Evolutionary conservation across 2,113 vertebrate genomes (phyloP), one percentile per base, ranked within the genome.

Genomic region (Ictidomys tridecemlineatus): DNA sequence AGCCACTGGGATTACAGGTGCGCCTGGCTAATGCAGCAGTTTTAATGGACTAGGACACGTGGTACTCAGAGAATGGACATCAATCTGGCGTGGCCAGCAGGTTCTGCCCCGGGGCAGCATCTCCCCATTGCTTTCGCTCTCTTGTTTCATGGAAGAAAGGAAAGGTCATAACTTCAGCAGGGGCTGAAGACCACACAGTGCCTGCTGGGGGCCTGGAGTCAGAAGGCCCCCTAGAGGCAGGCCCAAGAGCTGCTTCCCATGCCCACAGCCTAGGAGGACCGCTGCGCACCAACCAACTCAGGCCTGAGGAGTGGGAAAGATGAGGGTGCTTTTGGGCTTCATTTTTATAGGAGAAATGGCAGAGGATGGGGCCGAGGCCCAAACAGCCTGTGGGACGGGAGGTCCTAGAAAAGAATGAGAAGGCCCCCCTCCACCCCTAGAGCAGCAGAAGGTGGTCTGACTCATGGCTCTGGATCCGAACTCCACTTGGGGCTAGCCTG

Each of bases 221-320:
- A 77, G 20, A 80, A n/a, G n/a, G n/a, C 58, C 93, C 95, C 90
- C 79, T 28, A 45, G 67, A 51, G 91, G 39, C 72, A 61, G 22
- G 56, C 37, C 0, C 2, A 20, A n/a, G 70, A 91, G 70, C 30
- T 79, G 5, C 65, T 94, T 96, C 91, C 95, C 85, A 93, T 6
- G 32, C 18, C 14, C 4, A 4, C 42, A 80, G 92, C 89, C 79
- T 89, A 56, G 74, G 26, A 34, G 9, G 1, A 26, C 37, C 28
- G 53, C 53, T 48, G 85, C 67, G 85, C 78, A 56, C 84, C 32
- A 76, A 63, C 32, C 53, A 63, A 70, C 39, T 45, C 70, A 72
- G 78, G 70, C n/a, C 61, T 85, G 73, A 77, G 34, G 70, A 67
- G 37, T 1, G 8, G 48, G 28, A 70, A 51, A 32, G 45, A 20